Conservation (phyloP, 2,888 invertebrate species). For the Pandemis cinnamomeana region DNA sequence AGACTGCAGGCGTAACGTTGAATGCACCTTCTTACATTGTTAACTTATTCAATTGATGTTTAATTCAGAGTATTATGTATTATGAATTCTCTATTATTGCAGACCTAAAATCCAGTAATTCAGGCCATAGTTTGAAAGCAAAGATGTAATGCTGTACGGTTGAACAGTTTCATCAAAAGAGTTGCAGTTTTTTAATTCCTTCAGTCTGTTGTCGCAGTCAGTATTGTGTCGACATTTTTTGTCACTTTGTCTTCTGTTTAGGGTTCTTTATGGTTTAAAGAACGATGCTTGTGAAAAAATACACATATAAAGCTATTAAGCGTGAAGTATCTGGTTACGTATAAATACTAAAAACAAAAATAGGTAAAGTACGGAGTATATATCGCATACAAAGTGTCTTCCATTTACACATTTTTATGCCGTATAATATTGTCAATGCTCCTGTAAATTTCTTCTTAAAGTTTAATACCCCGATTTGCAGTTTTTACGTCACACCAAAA, state of each 20-base stretch:
- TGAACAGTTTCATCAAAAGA: constrained; percentile 45
- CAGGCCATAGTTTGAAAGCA: constrained; percentile 36
- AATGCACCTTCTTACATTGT: neutral
- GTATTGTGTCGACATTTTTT: constrained; percentile 37
- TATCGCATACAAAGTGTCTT: too few species aligned
- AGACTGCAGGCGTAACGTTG: neutral
- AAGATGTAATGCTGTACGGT: constrained; percentile 49
- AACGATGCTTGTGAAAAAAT: neutral
- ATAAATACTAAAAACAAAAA: too few species aligned
- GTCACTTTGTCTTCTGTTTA: constrained; percentile 13
- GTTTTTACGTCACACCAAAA: neutral
- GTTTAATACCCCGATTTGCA: neutral
- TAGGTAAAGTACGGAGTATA: too few species aligned
- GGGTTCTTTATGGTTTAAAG: constrained; percentile 7
- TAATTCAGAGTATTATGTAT: neutral
- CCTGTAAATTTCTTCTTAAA: neutral
- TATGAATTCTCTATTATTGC: constrained; percentile 22
- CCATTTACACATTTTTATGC: too few species aligned
- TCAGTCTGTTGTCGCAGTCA: constrained; percentile 21
- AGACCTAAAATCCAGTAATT: constrained; percentile 30
- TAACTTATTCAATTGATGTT: neutral
- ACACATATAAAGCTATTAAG: neutral
- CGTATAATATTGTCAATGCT: too few species aligned
- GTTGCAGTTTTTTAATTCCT: constrained; percentile 30
- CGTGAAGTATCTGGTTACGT: too few species aligned